Base-by-base conservation (phyloP, 2,888 invertebrate species). In the Epistrophe grossulariae region DNA sequence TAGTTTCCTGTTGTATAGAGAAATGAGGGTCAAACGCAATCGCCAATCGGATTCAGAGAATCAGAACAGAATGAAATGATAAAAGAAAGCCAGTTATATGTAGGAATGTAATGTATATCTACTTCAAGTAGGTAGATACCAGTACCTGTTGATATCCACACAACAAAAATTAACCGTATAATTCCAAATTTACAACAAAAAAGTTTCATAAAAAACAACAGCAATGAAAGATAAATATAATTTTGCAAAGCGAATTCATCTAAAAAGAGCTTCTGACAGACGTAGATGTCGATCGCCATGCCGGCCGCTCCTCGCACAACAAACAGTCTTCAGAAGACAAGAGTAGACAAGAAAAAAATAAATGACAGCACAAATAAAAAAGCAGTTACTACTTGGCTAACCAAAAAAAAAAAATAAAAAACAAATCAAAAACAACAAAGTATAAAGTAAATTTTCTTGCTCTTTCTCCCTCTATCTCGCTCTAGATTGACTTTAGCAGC, bases 11-110 rank as follows among this genome's bases (percentile, higher is more conserved):
- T 70, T 24, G 24, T 24, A 24, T 24, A 45, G 5, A 60, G 3
- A 72, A 84, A 84, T 77, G 76, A 80, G 80, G 77, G 84, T 80
- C 80, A 80, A 59, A 77, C 72, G 68, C 60, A 59, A 70, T 55
- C 72, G 66, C 60, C 60, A 59, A 70, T 55, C 72, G 66, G 59
- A 40, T 43, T 62, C 70, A 59, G 38, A 59, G 38, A 48, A 48
- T 31, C 43, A 43, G 43, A 43, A 24, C 8, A 5, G 15, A 77
- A 50, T 45, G n/a, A 73, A 68, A 68, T 43, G 59, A 10, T 62
- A 45, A 43, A 70, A 84, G 64, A 84, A 84, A 79, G 66, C 28
- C 48, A 50, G 15, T 35, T 35, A 35, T 35, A 35, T 8, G 35
- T 35, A 35, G 35, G 35, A 8, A 35, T 35, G 6, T 35, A 35